Evolutionary conservation across 2,113 vertebrate genomes (phyloP).

Genomic region (zebrafish (Danio rerio)): GRCz12tu NC_133193.1:22896001-22896500

Average conservation of each 20-base stretch:
- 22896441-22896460: too few relatives aligned
- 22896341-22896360: too few relatives aligned
- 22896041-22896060: not conserved
- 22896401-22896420: too few relatives aligned
- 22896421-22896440: too few relatives aligned
- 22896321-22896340: not conserved
- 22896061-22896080: not conserved
- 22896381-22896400: too few relatives aligned
- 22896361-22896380: too few relatives aligned
- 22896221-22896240: not conserved
- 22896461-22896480: too few relatives aligned
- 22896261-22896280: not conserved
- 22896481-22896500: too few relatives aligned
- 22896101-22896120: not conserved
- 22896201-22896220: not conserved
- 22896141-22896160: not conserved
- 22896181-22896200: not conserved
- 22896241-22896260: not conserved
- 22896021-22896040: not conserved
- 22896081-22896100: not conserved
- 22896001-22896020: too few relatives aligned
- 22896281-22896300: not conserved
- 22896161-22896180: not conserved
- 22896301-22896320: not conserved
- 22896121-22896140: constrained; percentile 1